Conservation (phyloP, 1,140 invertebrate species). For the Sinella curviseta region DNA sequence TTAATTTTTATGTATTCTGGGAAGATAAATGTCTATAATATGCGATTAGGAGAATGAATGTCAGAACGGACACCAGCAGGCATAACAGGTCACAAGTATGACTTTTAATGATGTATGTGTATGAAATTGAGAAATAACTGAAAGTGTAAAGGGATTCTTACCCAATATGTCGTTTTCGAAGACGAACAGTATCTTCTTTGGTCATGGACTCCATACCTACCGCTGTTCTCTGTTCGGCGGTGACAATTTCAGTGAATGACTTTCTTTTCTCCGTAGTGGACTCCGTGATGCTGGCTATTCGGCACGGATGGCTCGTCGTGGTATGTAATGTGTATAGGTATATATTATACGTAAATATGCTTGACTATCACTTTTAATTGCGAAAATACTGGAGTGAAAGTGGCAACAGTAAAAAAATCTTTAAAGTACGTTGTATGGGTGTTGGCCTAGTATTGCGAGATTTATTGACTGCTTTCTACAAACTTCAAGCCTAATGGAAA, state of each 20-base stretch:
- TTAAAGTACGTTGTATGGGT: too few species aligned
- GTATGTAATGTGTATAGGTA: too few species aligned
- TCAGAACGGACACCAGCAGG: too few species aligned
- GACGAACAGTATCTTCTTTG: slow-evolving; percentile 73
- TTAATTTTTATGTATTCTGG: background rate
- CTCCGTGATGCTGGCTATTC: background rate
- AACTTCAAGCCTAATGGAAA: too few species aligned
- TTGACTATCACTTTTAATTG: too few species aligned
- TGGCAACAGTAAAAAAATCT: too few species aligned
- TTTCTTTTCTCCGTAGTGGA: background rate
- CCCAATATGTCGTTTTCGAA: slow-evolving; percentile 77
- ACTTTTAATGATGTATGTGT: background rate
- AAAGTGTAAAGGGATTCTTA: slow-evolving; percentile 57
- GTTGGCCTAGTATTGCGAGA: too few species aligned
- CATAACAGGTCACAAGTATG: background rate
- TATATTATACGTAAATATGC: background rate
- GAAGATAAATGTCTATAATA: too few species aligned
- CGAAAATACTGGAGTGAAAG: too few species aligned
- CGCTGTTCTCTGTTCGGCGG: background rate
- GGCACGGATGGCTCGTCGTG: background rate
- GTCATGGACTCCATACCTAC: slow-evolving; percentile 65
- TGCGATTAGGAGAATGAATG: too few species aligned
- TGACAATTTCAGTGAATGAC: background rate
- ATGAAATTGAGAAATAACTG: too few species aligned
- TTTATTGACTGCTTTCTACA: too few species aligned